phyloP scores from a whole-genome alignment of 2,797 vertebrate species.

The Ara ararauna region DNA sequence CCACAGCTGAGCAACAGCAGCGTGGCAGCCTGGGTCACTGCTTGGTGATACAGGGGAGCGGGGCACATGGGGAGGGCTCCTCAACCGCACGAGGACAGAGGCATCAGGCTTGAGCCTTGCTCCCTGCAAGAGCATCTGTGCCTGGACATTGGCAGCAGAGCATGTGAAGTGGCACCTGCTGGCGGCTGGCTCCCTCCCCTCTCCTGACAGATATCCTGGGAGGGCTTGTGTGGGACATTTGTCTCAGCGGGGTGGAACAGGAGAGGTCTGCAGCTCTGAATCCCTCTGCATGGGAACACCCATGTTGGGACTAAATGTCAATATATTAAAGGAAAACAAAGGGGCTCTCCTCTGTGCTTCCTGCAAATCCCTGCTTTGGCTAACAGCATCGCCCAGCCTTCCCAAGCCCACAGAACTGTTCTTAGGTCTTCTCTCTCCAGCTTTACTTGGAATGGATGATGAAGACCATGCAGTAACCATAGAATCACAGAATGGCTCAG shows the following conservation, averaged over 20 bases:
- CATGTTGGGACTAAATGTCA: rapidly evolving
- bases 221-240: rapidly evolving
- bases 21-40: rapidly evolving
- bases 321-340: too few relatives aligned
- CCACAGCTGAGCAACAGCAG: rapidly evolving
- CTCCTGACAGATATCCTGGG: not conserved
- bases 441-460: not conserved
- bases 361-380: not conserved
- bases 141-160: not conserved
- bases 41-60: not conserved
- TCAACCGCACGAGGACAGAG: rapidly evolving
- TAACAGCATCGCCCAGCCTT: not conserved
- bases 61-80: not conserved
- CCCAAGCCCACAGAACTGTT: not conserved
- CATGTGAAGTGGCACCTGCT: not conserved
- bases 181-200: not conserved
- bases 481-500: not conserved
- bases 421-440: not conserved
- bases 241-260: rapidly evolving
- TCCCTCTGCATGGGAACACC: not conserved
- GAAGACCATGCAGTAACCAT: not conserved
- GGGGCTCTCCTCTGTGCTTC: not conserved
- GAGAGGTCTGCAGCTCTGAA: not conserved
- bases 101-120: not conserved
- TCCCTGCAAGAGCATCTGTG: not conserved